These are phyloP conservation scores for Theretra japonica DNA, from an alignment of 2,888 invertebrate species.

Conservation along the genomic window DNA sequence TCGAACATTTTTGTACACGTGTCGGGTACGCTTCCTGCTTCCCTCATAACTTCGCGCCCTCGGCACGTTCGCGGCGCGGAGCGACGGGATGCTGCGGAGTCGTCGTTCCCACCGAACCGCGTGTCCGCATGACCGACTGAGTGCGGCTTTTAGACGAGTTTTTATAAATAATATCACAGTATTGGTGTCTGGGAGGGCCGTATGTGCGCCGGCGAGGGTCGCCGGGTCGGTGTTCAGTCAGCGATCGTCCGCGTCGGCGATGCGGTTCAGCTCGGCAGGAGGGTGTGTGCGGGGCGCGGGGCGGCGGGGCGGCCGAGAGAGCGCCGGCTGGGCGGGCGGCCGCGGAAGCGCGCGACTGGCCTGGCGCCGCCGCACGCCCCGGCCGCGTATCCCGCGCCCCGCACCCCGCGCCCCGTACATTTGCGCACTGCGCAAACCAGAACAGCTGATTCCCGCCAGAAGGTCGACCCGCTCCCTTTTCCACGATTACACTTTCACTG, in stretches of 20 bases:
- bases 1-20: conserved; percentile 76
- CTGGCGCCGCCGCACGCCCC: conserved; percentile 65
- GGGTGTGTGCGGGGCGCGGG: conserved; percentile 27
- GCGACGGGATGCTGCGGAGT: conserved; percentile 58
- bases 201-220: conserved; percentile 39
- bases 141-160: conserved; percentile 51
- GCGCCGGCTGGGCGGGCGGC: conserved; percentile 52
- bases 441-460: conserved; percentile 84
- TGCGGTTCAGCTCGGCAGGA: conserved; percentile 46
- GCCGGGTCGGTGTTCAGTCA: conserved; percentile 53
- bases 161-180: conserved; percentile 61
- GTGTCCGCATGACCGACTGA: conserved; percentile 61
- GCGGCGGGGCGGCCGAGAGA: conserved; percentile 47
- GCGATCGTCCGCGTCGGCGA: conserved; percentile 46
- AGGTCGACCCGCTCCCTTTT: conserved; percentile 65
- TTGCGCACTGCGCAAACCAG: conserved; percentile 83
- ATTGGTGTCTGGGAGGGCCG: conserved; percentile 50
- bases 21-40: conserved; percentile 64
- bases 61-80: conserved; percentile 48
- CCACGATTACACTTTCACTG: conserved; percentile 60
- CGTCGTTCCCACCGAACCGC: conserved; percentile 45
- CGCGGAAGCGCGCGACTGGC: conserved; percentile 62
- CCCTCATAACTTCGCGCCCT: conserved; percentile 67
- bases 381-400: conserved; percentile 50
- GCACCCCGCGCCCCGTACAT: conserved; percentile 62